Percentiles rank a stretch among this genome's conserved stretches.
phyloP scores from a whole-genome alignment of 2,797 vertebrate genomes.

The Anguilla pacifica region DNA sequence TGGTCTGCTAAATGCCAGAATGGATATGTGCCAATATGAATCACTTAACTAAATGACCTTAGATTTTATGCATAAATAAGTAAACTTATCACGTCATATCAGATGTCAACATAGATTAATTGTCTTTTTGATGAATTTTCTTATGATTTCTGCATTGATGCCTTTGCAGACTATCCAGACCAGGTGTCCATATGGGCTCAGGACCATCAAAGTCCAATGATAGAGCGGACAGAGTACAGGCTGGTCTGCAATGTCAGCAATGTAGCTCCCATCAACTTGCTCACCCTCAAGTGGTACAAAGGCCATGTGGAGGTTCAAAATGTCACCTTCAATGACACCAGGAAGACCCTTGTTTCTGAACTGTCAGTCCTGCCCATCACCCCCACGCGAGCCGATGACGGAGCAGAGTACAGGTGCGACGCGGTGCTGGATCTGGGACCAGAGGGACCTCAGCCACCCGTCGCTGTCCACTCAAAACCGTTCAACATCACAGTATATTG shows the following conservation, averaged over 20 bases:
- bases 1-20: too few species aligned
- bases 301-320: background rate
- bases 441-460: background rate
- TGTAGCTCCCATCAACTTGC: background rate
- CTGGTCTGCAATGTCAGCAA: background rate
- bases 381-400: background rate
- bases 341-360: background rate
- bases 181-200: background rate
- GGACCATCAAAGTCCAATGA: background rate
- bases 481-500: background rate
- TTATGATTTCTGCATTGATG: background rate
- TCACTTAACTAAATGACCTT: background rate
- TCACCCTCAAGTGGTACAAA: slow-evolving; percentile 3
- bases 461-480: background rate
- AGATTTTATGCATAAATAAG: background rate
- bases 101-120: background rate
- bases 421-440: slow-evolving; percentile 12
- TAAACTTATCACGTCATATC: background rate
- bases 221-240: background rate
- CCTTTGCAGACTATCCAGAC: slow-evolving; percentile 8
- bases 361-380: background rate
- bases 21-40: background rate
- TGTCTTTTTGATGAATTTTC: background rate
- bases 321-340: background rate
- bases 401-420: background rate